Base-by-base conservation (phyloP, 1,140 invertebrate species). In the Thalassaphorura encarpata region DNA sequence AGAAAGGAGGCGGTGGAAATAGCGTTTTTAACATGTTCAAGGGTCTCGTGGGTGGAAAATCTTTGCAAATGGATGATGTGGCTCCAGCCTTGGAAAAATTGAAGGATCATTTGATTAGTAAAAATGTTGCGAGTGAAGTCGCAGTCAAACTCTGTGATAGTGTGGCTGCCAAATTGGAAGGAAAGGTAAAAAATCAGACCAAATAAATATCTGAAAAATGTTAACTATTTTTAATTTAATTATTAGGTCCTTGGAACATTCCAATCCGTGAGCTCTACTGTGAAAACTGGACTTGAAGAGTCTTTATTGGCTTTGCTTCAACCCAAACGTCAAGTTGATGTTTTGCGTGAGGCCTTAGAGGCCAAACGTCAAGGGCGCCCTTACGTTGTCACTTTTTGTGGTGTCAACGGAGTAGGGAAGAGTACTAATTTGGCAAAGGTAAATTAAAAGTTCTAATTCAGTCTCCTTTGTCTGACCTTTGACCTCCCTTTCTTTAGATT, bases 351-450 rank as follows among this genome's bases (percentile, higher is more conserved):
- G 71, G 92, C 94, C 19, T 73, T 94, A 59, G 91, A 97, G 67
- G 85, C 91, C 2, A 84, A 88, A 66, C 79, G 83, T 48, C 76
- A 83, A 60, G 75, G 77, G 0, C 76, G 82, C n/a, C 95, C 97
- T 0, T 99, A 94, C 72, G 85, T 92, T 1, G 90, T 99, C 75
- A 82, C 89, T 0, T 99, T 99, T 70, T 99, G 97, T 75, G 97
- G 97, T 45, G 97, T 99, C 0, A 99, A 99, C 72, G 97, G 97
- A 40, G 97, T 99, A 2, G 97, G 97, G 45, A 99, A 99, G 70
- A 98, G 94, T 0, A 99, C 97, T 2, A 99, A 99, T 76, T 75
- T 99, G 33, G 96, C 97, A 2, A 99, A 99, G 74, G 79, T 82
- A 61, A 29, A 31, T 56, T 27, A n/a, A n/a, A n/a, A n/a, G n/a